Base-by-base conservation (phyloP, 2,113 vertebrate genomes). In the Gallinago media region DNA sequence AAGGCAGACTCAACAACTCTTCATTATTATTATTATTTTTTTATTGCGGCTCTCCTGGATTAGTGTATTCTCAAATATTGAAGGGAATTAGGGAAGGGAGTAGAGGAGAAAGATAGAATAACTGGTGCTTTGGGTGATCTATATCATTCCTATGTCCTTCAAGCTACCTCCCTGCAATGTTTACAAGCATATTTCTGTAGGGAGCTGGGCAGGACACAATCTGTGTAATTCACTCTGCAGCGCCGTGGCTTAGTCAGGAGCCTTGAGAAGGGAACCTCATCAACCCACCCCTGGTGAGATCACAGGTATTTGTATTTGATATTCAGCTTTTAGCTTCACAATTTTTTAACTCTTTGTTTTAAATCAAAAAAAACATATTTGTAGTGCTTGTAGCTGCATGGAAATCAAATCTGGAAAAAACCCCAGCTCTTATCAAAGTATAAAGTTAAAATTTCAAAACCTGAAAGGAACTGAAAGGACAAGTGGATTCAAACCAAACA, bases 261-360 rank as follows among this genome's bases (percentile, higher is more conserved):
- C 96, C 94, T 96, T 88, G 93, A 91, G 75, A 86, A 76, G 29
- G 49, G 54, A 96, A 68, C 22, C 6, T 84, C 74, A 89, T 90
- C 66, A 59, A 25, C 70, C 65, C 61, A 79, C 16, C 52, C 54
- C 47, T 40, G 6, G 46, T 34, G 63, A 63, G 34, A 50, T 63
- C 17, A 67, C 32, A 85, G 61, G 4, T 29, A 17, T 11, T 67
- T 52, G 7, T 58, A 31, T 85, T 62, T 92, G 27, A 29, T 88
- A 71, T 22, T 82, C 6, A 12, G 54, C 38, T 78, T 82, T 15
- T 9, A 90, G 27, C 13, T 72, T 25, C 38, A 63, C 26, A 29
- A 55, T 50, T 54, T 31, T 78, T 95, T 50, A 91, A 74, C 23
- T 23, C 8, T 36, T 85, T 67, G 4, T 54, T 92, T 89, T 70